These are phyloP conservation scores for Bombyx huttoni DNA, from an alignment of 2,888 invertebrate species.

Conservation along the genomic window DNA sequence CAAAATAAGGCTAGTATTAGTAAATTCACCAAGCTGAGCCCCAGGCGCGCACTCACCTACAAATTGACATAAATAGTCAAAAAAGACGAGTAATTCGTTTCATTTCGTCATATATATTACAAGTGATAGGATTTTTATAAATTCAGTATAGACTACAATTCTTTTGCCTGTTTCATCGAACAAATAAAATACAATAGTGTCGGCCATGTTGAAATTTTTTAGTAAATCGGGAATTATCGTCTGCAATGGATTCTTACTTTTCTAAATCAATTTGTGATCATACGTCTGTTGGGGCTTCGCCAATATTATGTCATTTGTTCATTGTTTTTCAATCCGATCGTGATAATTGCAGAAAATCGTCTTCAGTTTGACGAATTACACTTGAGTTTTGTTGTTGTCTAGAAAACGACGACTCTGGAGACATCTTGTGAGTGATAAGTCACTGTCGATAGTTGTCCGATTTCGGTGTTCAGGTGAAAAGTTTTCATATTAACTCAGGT, in stretches of 20 bases:
- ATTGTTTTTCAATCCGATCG: conserved; percentile 55
- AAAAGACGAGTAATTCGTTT: no score
- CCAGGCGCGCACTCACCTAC: no score
- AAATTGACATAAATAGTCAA: no score
- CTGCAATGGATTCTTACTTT: conserved; percentile 72
- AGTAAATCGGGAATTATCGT: conserved; percentile 64
- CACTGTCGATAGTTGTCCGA: conserved; percentile 48
- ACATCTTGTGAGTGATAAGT: conserved; percentile 67
- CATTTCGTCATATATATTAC: no score
- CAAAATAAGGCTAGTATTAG: no score
- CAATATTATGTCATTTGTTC: conserved; percentile 68
- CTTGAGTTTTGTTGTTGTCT: conserved; percentile 52
- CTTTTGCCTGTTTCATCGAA: neutral
- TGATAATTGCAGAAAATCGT: conserved; percentile 61
- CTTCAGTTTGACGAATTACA: conserved; percentile 66
- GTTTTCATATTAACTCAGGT: conserved; percentile 55
- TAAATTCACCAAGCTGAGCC: no score
- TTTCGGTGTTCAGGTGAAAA: conserved; percentile 57
- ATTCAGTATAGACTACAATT: no score
- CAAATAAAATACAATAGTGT: neutral
- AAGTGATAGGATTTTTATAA: no score
- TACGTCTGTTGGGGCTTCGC: conserved; percentile 60
- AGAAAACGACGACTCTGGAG: conserved; percentile 63
- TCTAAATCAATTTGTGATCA: conserved; percentile 61
- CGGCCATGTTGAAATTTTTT: conserved; percentile 55